These are phyloP conservation scores for Sinocyclocheilus rhinocerous DNA, from an alignment of 2,113 vertebrate genomes.

Conservation along the genomic window DNA sequence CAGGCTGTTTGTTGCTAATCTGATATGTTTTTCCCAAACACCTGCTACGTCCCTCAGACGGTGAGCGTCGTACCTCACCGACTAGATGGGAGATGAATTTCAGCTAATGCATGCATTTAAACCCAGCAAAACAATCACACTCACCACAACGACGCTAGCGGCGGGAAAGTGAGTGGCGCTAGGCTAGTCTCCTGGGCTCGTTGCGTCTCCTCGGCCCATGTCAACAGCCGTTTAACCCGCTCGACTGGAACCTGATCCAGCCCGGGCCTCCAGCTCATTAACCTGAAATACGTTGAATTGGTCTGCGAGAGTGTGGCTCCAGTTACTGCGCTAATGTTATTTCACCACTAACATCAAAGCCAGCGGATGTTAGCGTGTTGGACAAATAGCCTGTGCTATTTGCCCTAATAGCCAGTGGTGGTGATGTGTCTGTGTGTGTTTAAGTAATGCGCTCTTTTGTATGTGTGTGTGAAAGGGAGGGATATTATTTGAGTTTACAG, in stretches of 20 bases:
- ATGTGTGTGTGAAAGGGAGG: constrained; percentile 61
- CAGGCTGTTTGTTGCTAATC: constrained; percentile 48
- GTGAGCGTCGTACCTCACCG: neutral
- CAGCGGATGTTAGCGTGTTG: constrained; percentile 86
- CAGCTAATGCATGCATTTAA: constrained; percentile 42
- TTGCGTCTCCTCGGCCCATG: constrained; percentile 70
- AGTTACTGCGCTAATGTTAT: constrained; percentile 90
- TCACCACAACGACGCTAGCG: neutral
- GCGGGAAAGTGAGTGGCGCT: constrained; percentile 21
- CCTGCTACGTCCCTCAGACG: constrained; percentile 4
- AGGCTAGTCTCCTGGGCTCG: constrained; percentile 39
- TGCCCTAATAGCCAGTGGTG: constrained; percentile 80
- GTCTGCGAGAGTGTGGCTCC: constrained; percentile 71
- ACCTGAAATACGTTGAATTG: constrained; percentile 66
- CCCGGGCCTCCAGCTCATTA: constrained; percentile 71
- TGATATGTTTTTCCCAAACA: constrained; percentile 43
- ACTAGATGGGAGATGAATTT: constrained; percentile 43
- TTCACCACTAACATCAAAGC: constrained; percentile 79
- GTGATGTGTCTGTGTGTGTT: constrained; percentile 53
- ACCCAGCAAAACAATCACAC: constrained; percentile 38
- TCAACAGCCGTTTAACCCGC: constrained; percentile 76
- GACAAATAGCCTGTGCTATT: constrained; percentile 79
- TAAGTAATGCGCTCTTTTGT: constrained; percentile 59
- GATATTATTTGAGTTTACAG: constrained; percentile 91
- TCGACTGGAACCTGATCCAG: constrained; percentile 77